Conservation (phyloP, 2,888 invertebrate genomes). For the Orchesella flavescens region DNA sequence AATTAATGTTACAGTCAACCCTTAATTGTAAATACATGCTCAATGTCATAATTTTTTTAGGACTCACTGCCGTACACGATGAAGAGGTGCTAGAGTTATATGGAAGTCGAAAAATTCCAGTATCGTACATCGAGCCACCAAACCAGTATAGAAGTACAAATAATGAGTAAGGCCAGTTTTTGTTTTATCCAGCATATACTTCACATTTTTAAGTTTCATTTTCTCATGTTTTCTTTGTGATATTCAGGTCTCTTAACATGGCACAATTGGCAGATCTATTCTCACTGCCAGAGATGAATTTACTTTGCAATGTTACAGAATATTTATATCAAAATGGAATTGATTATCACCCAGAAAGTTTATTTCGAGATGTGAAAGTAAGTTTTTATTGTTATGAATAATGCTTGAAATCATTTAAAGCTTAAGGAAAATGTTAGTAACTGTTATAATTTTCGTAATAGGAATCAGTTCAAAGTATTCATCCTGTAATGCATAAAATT, state of each 20-base stretch:
- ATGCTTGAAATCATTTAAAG: neutral
- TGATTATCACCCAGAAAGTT: constrained; percentile 94
- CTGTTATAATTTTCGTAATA: constrained; percentile 73
- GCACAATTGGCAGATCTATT: constrained; percentile 96
- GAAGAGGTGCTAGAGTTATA: constrained; percentile 90
- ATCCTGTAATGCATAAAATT: constrained; percentile 90
- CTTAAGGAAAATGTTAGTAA: neutral
- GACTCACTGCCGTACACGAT: constrained; percentile 83
- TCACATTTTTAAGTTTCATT: no score
- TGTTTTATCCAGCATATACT: neutral
- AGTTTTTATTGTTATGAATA: neutral
- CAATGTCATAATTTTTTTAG: constrained; percentile 18
- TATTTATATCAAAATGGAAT: constrained; percentile 91
- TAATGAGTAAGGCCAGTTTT: constrained; percentile 55
- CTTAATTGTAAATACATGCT: no score
- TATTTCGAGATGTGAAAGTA: constrained; percentile 95
- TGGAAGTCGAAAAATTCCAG: constrained; percentile 88
- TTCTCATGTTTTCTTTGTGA: neutral
- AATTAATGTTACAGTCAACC: neutral
- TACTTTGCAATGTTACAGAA: constrained; percentile 94
- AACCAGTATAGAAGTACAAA: constrained; percentile 62
- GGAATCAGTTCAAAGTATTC: constrained; percentile 91
- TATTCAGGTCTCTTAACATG: constrained; percentile 79
- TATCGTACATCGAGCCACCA: constrained; percentile 86
- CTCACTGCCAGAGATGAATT: constrained; percentile 95